Conservation (phyloP, 1,140 invertebrate genomes). For the Bombus confusus region DNA sequence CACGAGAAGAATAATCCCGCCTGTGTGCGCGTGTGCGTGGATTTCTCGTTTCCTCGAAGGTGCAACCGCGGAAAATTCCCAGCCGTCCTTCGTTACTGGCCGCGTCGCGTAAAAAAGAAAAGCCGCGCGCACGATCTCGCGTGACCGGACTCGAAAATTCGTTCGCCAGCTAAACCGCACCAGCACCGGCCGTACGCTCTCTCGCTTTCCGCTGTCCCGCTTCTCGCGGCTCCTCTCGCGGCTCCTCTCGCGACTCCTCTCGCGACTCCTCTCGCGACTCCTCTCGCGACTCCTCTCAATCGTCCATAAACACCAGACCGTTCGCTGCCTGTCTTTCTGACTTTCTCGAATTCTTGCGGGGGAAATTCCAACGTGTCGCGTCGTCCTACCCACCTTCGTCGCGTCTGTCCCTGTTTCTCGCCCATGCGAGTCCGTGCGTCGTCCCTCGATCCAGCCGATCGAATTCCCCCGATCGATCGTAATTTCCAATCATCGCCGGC, state of each 20-base stretch:
- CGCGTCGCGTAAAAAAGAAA: constrained; percentile 52
- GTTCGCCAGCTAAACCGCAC: not conserved
- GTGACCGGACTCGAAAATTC: constrained; percentile 60
- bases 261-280: constrained; percentile 10
- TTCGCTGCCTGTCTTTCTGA: no score
- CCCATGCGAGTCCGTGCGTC: no score
- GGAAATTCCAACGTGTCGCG: constrained; percentile 22
- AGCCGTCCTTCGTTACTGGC: constrained; percentile 63
- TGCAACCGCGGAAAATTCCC: constrained; percentile 71
- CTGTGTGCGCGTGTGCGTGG: not conserved
- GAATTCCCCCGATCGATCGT: not conserved
- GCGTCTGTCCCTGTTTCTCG: no score
- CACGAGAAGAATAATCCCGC: constrained; percentile 51
- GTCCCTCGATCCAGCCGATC: no score
- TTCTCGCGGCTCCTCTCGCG: constrained; percentile 11
- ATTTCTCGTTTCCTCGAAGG: constrained; percentile 59
- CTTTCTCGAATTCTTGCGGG: constrained; percentile 36
- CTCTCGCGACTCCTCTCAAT: constrained; percentile 6
- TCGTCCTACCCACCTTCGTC: not conserved
- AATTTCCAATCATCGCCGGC: not conserved
- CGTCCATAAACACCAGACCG: not conserved
- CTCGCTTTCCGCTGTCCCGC: constrained; percentile 4
- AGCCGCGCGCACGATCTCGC: constrained; percentile 62
- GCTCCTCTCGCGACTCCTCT: not conserved
- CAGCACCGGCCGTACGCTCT: not conserved